phyloP scores from a whole-genome alignment of 2,113 vertebrate species.

The Scortum barcoo region DNA sequence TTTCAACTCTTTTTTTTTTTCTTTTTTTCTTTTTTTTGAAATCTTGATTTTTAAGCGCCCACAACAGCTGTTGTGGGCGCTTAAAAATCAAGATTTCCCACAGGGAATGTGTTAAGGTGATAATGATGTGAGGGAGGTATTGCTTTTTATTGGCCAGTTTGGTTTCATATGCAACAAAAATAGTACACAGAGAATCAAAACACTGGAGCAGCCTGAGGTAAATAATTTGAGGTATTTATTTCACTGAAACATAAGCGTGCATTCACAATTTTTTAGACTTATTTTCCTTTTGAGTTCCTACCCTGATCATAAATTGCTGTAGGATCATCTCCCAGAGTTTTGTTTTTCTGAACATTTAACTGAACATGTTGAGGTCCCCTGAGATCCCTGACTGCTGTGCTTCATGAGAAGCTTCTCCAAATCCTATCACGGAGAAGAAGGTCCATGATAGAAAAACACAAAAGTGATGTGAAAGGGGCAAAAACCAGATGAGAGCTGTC shows the following conservation, averaged over 20 bases:
- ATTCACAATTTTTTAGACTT: not conserved
- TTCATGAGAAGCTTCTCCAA: conserved; percentile 1
- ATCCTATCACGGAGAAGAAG: not conserved
- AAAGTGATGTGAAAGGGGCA: conserved; percentile 7
- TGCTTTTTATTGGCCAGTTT: conserved; percentile 15
- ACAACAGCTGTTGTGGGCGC: not conserved
- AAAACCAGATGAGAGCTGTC: not conserved
- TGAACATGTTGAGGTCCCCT: conserved; percentile 4
- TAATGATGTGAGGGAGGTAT: not conserved
- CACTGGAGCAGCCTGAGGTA: not conserved
- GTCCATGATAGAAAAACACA: conserved; percentile 1
- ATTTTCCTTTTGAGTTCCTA: not conserved
- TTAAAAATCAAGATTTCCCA: not conserved
- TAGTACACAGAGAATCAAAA: not conserved
- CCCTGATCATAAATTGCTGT: not conserved
- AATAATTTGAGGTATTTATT: not conserved
- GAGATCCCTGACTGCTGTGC: conserved; percentile 18
- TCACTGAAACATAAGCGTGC: no score
- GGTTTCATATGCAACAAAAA: not conserved
- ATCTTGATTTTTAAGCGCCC: not conserved
- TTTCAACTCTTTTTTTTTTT: no score
- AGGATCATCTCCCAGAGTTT: not conserved
- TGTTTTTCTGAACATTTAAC: not conserved
- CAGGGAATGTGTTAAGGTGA: not conserved
- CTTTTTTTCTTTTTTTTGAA: no score